Evolutionary conservation across 2,888 invertebrate species (phyloP).

Genomic region (Malthinus flaveolus): DNA sequence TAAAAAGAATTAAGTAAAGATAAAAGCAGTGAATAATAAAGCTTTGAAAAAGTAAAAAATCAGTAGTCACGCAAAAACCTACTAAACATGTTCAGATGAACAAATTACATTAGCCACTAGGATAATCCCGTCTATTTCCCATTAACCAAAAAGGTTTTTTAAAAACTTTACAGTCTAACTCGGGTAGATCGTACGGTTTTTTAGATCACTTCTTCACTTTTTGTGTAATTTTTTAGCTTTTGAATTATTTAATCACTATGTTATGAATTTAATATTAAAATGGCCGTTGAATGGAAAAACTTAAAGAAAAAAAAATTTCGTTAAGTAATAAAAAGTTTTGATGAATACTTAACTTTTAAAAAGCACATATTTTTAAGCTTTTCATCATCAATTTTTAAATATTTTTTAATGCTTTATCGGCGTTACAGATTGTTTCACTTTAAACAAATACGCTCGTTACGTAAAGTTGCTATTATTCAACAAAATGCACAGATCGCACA

Average conservation of each 20-base stretch:
- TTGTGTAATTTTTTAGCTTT: conserved; percentile 23
- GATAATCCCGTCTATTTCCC: conserved; percentile 53
- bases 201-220: conserved; percentile 32
- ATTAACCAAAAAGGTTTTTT: conserved; percentile 55
- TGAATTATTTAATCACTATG: background rate
- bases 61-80: conserved; percentile 53
- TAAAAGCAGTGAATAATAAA: conserved; percentile 54
- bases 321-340: no score
- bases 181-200: conserved; percentile 24
- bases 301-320: no score
- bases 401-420: no score
- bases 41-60: conserved; percentile 46
- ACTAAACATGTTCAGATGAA: conserved; percentile 55
- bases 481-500: no score
- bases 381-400: no score
- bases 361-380: no score
- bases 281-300: background rate
- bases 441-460: no score
- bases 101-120: conserved; percentile 54
- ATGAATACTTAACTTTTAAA: no score
- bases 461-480: no score
- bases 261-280: conserved; percentile 14
- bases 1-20: conserved; percentile 55
- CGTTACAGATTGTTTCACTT: no score
- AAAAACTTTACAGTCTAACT: conserved; percentile 39